Percentiles rank a stretch among this genome's conserved stretches.
Evolutionary conservation across 2,888 invertebrate species (phyloP).

Genomic region (Theretra japonica): DNA sequence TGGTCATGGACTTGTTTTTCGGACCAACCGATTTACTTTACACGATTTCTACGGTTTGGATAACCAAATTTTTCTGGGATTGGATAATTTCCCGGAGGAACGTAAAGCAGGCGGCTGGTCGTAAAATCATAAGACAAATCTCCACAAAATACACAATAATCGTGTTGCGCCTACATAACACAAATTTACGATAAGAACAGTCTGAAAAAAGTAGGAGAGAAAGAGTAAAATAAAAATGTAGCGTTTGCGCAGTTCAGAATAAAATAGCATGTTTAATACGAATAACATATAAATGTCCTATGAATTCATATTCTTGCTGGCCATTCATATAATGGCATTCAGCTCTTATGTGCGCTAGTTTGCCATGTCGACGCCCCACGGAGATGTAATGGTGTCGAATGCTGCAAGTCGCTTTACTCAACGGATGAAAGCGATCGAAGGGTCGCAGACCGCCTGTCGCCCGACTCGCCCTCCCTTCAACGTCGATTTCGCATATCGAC

Average conservation of each 20-base stretch:
- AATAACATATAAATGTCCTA: not conserved
- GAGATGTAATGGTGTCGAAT: conserved; percentile 46
- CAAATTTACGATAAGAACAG: not conserved
- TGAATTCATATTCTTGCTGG: not conserved
- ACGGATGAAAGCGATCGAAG: conserved; percentile 48
- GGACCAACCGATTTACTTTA: too few relatives aligned
- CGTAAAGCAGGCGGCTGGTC: too few relatives aligned
- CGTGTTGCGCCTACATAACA: not conserved
- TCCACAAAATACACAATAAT: too few relatives aligned
- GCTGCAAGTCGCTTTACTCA: conserved; percentile 49
- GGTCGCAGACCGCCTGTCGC: conserved; percentile 71
- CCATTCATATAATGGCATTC: conserved; percentile 23
- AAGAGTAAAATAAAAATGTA: not conserved
- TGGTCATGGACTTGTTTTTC: too few relatives aligned
- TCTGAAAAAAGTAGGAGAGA: not conserved
- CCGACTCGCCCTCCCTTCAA: conserved; percentile 47
- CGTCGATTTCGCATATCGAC: conserved; percentile 63
- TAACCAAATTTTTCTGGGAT: too few relatives aligned
- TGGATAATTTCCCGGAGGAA: too few relatives aligned
- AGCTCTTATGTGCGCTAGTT: conserved; percentile 28
- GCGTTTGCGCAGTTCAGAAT: not conserved
- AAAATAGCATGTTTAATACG: not conserved
- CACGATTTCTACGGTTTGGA: too few relatives aligned
- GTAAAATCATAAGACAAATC: too few relatives aligned
- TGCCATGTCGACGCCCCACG: conserved; percentile 40